These are phyloP conservation scores for Antrozous pallidus DNA, from an alignment of 2,797 vertebrate species.

Conservation along the genomic window DNA sequence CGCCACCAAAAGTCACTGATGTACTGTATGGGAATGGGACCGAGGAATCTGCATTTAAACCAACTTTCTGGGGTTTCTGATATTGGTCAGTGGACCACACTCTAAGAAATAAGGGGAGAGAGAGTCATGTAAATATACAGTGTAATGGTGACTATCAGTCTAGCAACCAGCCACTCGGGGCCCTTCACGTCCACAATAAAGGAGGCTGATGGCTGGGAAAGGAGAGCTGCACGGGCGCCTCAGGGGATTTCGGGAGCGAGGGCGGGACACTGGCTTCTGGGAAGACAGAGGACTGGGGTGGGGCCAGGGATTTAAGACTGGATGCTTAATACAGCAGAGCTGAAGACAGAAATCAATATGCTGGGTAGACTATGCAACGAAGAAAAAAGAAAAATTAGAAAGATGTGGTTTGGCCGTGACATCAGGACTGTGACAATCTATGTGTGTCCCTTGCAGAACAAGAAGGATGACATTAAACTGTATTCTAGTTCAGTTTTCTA, in stretches of 20 bases:
- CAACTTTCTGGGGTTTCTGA: not conserved
- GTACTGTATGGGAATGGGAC: not conserved
- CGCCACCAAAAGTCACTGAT: not conserved
- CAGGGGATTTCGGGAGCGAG: not conserved
- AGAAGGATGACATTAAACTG: not conserved
- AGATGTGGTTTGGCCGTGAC: not conserved
- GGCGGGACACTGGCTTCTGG: not conserved
- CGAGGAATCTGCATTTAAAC: not conserved
- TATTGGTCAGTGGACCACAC: not conserved
- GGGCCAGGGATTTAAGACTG: not conserved
- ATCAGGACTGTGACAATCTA: not conserved
- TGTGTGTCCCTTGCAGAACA: not conserved
- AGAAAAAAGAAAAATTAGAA: not conserved
- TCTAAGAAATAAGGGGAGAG: not conserved
- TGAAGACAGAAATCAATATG: not conserved
- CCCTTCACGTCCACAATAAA: not conserved
- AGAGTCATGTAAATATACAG: not conserved
- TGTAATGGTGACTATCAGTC: not conserved
- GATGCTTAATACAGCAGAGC: not conserved
- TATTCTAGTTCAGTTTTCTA: slow-evolving; percentile 7
- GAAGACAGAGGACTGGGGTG: not conserved
- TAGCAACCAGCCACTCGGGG: not conserved
- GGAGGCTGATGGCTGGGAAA: not conserved
- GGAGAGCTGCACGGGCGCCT: not conserved
- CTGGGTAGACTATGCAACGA: not conserved